Evolutionary conservation across 2,797 vertebrate genomes (phyloP), one percentile per base, ranked within the genome.

Genomic region (Enteromius argenteus): DNA sequence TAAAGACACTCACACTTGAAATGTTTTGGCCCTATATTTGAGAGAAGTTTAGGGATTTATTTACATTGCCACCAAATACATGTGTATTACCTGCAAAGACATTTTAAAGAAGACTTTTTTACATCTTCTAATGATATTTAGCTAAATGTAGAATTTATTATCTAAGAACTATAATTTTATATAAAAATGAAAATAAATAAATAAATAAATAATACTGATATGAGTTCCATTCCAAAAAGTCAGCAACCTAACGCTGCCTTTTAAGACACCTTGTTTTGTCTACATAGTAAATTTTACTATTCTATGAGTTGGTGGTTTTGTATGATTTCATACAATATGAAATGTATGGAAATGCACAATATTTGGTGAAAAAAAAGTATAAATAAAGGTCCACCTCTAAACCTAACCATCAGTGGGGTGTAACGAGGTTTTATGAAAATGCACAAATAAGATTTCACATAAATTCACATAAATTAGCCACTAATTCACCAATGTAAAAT

Each of bases 1-100:
- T 74, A 74, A 64, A 74, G 69, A 81, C 39, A 6, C 39, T 71
- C 6, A 46, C 35, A 73, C 53, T n/a, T 60, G 23, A 42, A 72
- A 72, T 46, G 69, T 23, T n/a, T 62, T 72, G 67, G n/a, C n/a
- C 21, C 27, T 46, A 44, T 39, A 39, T 64, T 78, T 64, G 27
- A 56, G 53, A 23, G 5, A 80, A 60, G 23, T 2, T 71, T 27
- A 42, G 49, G 8, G 49, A 42, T 71, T 80, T 80, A 17, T 32
- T 64, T 64, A 64, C 32, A 64, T 32, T 64, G 17, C 27, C 30
- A 64, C 6, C 14, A 64, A 64, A 64, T 9, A 32, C 30, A 8
- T 8, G 6, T 6, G 2, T 32, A 3, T 17, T 64, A 17, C 4
- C n/a, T 60, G 23, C 23, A 5, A 5, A 14, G 23, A 1, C 7